phyloP scores from a whole-genome alignment of 2,113 vertebrate species.

The Psophia crepitans region DNA sequence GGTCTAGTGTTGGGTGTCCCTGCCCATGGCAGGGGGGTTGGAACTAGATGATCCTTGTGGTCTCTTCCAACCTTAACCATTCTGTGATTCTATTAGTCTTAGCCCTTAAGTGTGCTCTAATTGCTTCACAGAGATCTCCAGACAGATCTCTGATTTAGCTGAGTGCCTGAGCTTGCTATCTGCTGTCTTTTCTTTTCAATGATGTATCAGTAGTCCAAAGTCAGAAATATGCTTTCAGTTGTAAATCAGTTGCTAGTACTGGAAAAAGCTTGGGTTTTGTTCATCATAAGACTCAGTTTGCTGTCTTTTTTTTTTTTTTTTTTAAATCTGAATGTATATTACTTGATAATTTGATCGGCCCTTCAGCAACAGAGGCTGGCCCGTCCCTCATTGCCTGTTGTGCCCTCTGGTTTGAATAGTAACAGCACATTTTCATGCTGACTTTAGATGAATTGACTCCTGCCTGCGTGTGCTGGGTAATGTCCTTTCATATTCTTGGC shows the following conservation, averaged over 20 bases:
- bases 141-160: neutral
- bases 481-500: slow-evolving; percentile 65
- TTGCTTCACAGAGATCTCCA: neutral
- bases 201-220: neutral
- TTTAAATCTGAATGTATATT: neutral
- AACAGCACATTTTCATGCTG: slow-evolving; percentile 64
- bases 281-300: neutral
- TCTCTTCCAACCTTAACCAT: too few relatives aligned
- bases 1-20: too few relatives aligned
- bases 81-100: neutral
- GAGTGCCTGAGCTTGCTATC: neutral
- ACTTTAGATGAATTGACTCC: slow-evolving; percentile 63
- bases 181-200: neutral
- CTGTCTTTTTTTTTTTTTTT: neutral
- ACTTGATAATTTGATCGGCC: slow-evolving; percentile 22
- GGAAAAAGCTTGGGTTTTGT: neutral
- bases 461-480: slow-evolving; percentile 48
- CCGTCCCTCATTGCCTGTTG: slow-evolving; percentile 37
- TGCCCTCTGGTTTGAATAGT: slow-evolving; percentile 56
- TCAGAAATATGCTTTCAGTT: neutral
- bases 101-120: neutral
- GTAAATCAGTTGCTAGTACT: neutral
- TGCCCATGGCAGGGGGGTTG: too few relatives aligned
- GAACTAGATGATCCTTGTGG: too few relatives aligned
- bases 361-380: neutral